Base-by-base conservation (phyloP, 2,888 invertebrate species). In the Petrolisthes manimaculis region DNA sequence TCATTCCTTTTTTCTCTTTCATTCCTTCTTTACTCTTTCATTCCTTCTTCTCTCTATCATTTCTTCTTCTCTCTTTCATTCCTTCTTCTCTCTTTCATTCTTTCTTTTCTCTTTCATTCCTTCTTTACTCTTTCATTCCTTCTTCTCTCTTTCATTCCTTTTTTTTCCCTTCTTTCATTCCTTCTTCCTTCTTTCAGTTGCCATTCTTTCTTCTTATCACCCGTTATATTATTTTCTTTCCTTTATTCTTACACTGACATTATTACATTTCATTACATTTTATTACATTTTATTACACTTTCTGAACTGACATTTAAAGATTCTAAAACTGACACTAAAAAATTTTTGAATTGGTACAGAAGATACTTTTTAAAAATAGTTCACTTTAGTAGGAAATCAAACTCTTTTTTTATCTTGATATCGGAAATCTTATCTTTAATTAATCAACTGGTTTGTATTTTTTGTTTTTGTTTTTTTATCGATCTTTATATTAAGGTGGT, bases 181-280 rank as follows among this genome's bases (percentile, higher is more conserved):
- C 24, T 75, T 75, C 75, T 75, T 75, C 75, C n/a, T 75, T 21
- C n/a, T 75, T 21, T n/a, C n/a, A n/a, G n/a, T n/a, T n/a, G n/a
- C n/a, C n/a, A n/a, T 75, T 75, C 75, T 75, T 75, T 21, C n/a
- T 75, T 21, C 8, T 75, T 21, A 21, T 75, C 21, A 8, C 8
- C 75, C 8, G 61, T 8, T 61, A 61, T 9, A 14, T 61, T 61
- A 8, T 61, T 9, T 61, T 61, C 8, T n/a, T n/a, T n/a, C n/a
- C n/a, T n/a, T n/a, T n/a, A n/a, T n/a, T n/a, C n/a, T n/a, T n/a
- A n/a, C n/a, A n/a, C n/a, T n/a, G n/a, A n/a, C n/a, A n/a, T n/a
- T 61, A 61, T 61, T 61, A 61, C 14, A 61, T 61, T 61, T 61
- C 14, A 9, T 14, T 14, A 61, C 61, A 61, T 61, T 14, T 61